Percentiles rank a stretch among this genome's conserved stretches.
Evolutionary conservation across 2,888 invertebrate genomes (phyloP).

Genomic region (Mimas tiliae): DNA sequence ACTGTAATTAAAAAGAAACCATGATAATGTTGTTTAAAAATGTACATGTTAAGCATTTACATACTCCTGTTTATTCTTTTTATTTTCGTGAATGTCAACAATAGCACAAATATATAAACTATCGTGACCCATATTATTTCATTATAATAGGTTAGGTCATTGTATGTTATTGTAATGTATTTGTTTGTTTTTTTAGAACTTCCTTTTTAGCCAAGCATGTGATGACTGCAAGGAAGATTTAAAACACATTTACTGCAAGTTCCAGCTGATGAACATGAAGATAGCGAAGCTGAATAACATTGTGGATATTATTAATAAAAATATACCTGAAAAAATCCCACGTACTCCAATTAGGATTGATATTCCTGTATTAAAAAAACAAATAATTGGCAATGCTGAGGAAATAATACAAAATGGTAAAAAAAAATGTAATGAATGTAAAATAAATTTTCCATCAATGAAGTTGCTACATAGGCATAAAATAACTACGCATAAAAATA

Average conservation of each 20-base stretch:
- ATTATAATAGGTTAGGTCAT: too few species aligned
- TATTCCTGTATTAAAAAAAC: neutral
- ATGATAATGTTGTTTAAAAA: too few species aligned
- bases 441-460: too few species aligned
- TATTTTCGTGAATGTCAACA: too few species aligned
- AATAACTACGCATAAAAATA: neutral
- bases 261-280: neutral
- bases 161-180: neutral
- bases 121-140: too few species aligned
- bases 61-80: too few species aligned
- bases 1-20: too few species aligned
- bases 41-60: too few species aligned
- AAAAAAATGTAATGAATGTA: neutral
- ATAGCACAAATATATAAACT: too few species aligned
- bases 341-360: neutral
- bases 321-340: neutral
- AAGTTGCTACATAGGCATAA: neutral
- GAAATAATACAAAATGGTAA: neutral
- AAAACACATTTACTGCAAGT: constrained; percentile 15
- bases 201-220: neutral
- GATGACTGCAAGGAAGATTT: neutral
- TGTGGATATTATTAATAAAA: neutral
- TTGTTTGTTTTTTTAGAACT: neutral
- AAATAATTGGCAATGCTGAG: neutral
- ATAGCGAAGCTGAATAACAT: neutral